These are phyloP conservation scores for Aptenodytes patagonicus DNA, from an alignment of 2,113 vertebrate species.

Conservation along the genomic window DNA sequence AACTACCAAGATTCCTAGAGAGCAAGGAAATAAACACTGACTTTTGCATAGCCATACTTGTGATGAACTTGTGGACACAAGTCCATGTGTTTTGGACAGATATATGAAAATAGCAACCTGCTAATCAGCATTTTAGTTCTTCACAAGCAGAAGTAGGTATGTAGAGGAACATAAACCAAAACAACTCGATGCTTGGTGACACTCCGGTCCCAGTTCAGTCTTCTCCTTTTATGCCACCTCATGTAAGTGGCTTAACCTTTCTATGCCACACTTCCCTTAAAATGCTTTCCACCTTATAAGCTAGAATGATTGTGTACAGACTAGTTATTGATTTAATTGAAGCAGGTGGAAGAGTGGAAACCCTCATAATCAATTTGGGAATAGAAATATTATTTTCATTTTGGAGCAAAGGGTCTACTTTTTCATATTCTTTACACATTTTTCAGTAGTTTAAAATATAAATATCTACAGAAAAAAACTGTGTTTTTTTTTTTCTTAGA, in stretches of 20 bases:
- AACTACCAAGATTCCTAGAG: neutral
- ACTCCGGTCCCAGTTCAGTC: neutral
- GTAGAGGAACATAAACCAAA: neutral
- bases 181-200: neutral
- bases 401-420: neutral
- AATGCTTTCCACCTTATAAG: neutral
- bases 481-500: neutral
- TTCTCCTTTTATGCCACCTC: neutral
- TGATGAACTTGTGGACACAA: neutral
- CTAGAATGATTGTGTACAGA: neutral
- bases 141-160: neutral
- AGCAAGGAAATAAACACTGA: neutral
- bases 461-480: neutral
- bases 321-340: neutral
- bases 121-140: neutral
- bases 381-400: neutral
- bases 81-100: neutral
- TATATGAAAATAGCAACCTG: neutral
- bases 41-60: neutral
- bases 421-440: neutral
- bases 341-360: neutral
- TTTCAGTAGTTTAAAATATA: neutral
- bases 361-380: neutral
- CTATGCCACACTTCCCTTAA: neutral
- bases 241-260: neutral